phyloP scores from a whole-genome alignment of 2,797 vertebrate species.

The Decapterus maruadsi region DNA sequence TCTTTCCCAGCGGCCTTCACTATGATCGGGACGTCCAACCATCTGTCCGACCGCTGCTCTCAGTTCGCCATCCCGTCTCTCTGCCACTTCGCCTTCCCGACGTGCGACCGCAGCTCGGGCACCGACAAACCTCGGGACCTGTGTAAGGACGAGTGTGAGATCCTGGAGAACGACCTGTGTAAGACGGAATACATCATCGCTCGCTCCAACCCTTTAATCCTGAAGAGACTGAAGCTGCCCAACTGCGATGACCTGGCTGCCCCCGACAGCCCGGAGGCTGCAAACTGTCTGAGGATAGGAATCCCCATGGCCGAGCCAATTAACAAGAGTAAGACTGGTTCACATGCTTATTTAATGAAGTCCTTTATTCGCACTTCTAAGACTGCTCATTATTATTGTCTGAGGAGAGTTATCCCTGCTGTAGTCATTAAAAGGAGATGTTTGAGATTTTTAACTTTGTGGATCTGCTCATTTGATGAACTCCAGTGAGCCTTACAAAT shows the following conservation, averaged over 20 bases:
- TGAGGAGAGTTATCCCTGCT: background rate
- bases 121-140: constrained; percentile 93
- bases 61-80: constrained; percentile 98
- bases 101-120: constrained; percentile 91
- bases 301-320: constrained; percentile 97
- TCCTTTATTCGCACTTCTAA: background rate
- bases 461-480: too few species aligned
- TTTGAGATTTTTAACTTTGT: too few species aligned
- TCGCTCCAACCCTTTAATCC: constrained; percentile 95
- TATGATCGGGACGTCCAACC: constrained; percentile 99
- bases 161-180: constrained; percentile 97
- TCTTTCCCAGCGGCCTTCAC: constrained; percentile 93
- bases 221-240: constrained; percentile 96
- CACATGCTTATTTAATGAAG: too few species aligned
- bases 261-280: constrained; percentile 91
- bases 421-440: too few species aligned
- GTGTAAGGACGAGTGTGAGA: constrained; percentile 97
- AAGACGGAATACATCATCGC: constrained; percentile 99
- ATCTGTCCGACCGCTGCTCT: constrained; percentile 96
- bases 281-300: constrained; percentile 95
- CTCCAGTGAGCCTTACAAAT: too few species aligned
- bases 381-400: background rate
- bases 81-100: constrained; percentile 98
- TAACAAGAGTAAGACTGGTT: constrained; percentile 91
- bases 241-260: constrained; percentile 97